Conservation (phyloP, 2,888 invertebrate genomes). For the Aquatica leii region DNA sequence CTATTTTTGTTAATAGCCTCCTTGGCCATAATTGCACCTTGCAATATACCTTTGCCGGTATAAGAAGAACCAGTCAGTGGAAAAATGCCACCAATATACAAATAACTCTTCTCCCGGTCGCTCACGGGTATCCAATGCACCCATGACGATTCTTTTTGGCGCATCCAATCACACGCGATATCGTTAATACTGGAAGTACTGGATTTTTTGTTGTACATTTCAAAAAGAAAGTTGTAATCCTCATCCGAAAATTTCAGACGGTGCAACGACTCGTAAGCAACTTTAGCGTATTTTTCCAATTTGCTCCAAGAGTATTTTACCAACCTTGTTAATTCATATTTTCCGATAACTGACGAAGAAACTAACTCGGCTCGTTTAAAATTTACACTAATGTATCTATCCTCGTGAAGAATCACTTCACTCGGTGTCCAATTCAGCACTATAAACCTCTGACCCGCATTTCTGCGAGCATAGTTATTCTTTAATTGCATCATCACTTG, state of each 20-base stretch:
- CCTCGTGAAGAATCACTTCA: conserved; percentile 64
- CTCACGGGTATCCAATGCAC: conserved; percentile 60
- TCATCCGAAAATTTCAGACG: conserved; percentile 63
- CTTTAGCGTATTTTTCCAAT: conserved; percentile 64
- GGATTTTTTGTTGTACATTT: conserved; percentile 51
- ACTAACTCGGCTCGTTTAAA: conserved; percentile 70
- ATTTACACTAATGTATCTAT: conserved; percentile 64
- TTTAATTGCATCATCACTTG: conserved; percentile 58
- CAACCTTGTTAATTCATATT: conserved; percentile 73
- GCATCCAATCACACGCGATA: conserved; percentile 76
- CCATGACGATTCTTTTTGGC: conserved; percentile 60
- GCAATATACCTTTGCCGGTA: conserved; percentile 67
- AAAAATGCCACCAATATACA: conserved; percentile 75
- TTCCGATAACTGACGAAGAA: conserved; percentile 54
- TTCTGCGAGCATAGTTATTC: conserved; percentile 47
- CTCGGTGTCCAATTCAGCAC: conserved; percentile 76
- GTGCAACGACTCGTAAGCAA: conserved; percentile 63
- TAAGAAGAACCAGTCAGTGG: conserved; percentile 70
- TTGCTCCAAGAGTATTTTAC: conserved; percentile 72
- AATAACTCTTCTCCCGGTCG: conserved; percentile 56
- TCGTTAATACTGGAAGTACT: conserved; percentile 50
- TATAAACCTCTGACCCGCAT: conserved; percentile 61
- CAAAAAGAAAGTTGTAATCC: conserved; percentile 64
- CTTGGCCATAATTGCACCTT: conserved; percentile 71
- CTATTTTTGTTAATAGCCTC: conserved; percentile 69